Percentiles rank a stretch among this genome's conserved stretches.
These are phyloP conservation scores for Gymnopithys bicolor DNA, from an alignment of 2,797 vertebrate genomes.

Conservation along the genomic window DNA sequence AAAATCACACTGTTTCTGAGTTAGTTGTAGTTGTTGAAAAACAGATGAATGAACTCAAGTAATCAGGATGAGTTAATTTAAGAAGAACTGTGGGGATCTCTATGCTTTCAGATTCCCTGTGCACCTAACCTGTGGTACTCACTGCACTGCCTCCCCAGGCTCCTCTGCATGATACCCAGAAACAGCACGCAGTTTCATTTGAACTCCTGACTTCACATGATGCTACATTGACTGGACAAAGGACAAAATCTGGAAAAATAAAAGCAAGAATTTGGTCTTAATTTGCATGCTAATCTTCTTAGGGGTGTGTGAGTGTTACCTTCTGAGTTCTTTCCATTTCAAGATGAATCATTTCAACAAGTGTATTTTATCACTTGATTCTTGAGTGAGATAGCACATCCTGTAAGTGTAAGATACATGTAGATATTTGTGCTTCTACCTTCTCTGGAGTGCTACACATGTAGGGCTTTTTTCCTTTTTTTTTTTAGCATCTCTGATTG, in stretches of 20 bases:
- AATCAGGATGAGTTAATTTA: neutral
- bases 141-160: neutral
- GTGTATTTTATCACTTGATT: neutral
- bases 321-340: neutral
- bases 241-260: neutral
- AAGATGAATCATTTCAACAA: neutral
- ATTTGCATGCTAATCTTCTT: neutral
- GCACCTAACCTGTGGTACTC: neutral
- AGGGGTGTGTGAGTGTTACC: neutral
- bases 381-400: neutral
- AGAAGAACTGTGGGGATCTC: neutral
- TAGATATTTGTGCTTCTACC: neutral
- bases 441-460: neutral
- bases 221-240: neutral
- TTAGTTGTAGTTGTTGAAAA: neutral
- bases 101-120: neutral
- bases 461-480: neutral
- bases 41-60: neutral
- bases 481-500: slow-evolving; percentile 1
- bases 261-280: neutral
- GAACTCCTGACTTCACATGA: neutral
- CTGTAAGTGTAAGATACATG: neutral
- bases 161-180: rapidly evolving
- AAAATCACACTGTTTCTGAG: neutral
- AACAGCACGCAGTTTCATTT: neutral